Evolutionary conservation across 2,113 vertebrate species (phyloP), one percentile per base, ranked within the genome.

Genomic region (Dicrurus megarhynchus): DNA sequence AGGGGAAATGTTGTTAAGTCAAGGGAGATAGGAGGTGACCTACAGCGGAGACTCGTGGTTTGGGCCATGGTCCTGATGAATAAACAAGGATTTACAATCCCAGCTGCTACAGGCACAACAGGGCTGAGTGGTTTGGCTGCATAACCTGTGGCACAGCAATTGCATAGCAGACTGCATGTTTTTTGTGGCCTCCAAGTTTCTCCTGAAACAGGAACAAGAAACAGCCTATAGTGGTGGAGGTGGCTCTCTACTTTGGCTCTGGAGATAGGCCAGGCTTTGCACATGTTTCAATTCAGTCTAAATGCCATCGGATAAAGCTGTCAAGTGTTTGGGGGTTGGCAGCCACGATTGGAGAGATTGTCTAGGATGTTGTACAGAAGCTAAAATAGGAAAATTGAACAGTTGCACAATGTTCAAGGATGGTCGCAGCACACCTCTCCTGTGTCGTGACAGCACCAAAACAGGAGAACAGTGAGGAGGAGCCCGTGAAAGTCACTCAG

Each of bases 231-330:
- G 46, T 84, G 27, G 42, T 74, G 80, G 50, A 91, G 37, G 33
- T 73, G 68, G 76, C 37, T 91, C 70, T 75, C 41, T 84, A 1
- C 47, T 87, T 78, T 22, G 32, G 9, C 44, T 97, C 50, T 95
- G 89, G 71, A 91, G 63, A 30, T 21, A 56, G 59, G n/a, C 32
- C 30, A 94, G 81, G 37, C 80, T 49, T 87, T 80, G 63, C 41
- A 89, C 26, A 33, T 64, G 27, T 75, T 91, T 89, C 84, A 80
- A 19, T 35, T 73, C 71, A 91, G 33, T 60, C 42, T 42, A 94
- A 89, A 89, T 89, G 76, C 41, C 57, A 93, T 24, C 14, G 4
- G 44, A 64, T 37, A 30, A 56, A 91, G 49, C 63, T 95, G 71
- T 79, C 76, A 55, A 76, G 35, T 22, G 64, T 76, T 83, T 63